Conservation (phyloP, 2,888 invertebrate genomes). For the Panzeria rudis region DNA sequence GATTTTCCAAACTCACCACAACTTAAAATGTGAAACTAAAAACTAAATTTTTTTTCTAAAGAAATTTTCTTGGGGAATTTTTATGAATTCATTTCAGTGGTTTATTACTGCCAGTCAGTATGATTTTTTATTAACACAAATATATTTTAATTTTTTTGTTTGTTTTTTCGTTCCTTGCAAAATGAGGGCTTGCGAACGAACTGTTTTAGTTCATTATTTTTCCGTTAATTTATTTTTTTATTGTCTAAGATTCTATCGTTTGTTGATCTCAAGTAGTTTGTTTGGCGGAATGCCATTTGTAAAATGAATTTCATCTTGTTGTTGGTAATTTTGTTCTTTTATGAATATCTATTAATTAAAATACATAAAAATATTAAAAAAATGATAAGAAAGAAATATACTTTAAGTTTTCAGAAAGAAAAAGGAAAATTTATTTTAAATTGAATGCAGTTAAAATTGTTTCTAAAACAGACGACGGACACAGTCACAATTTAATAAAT, state of each 20-base stretch:
- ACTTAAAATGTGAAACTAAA: conserved; percentile 11
- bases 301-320: conserved; percentile 67
- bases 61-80: neutral
- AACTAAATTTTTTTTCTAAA: neutral
- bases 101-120: conserved; percentile 32
- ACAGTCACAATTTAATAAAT: conserved; percentile 62
- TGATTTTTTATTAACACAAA: neutral
- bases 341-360: conserved; percentile 41
- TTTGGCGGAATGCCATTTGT: conserved; percentile 66
- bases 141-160: neutral
- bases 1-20: conserved; percentile 60
- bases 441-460: conserved; percentile 42
- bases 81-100: neutral
- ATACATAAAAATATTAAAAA: conserved; percentile 38
- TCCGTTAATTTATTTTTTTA: conserved; percentile 16
- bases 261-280: conserved; percentile 72
- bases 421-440: conserved; percentile 8
- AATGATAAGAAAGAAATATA: conserved; percentile 12
- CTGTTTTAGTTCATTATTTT: conserved; percentile 36
- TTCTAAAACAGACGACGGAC: conserved; percentile 18
- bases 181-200: conserved; percentile 33
- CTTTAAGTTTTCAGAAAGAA: neutral
- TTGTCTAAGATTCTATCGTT: conserved; percentile 55
- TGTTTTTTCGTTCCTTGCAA: conserved; percentile 23
- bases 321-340: conserved; percentile 39